Evolutionary conservation across 2,113 vertebrate species (phyloP).

Genomic region (Phyllopteryx taeniolatus): DNA sequence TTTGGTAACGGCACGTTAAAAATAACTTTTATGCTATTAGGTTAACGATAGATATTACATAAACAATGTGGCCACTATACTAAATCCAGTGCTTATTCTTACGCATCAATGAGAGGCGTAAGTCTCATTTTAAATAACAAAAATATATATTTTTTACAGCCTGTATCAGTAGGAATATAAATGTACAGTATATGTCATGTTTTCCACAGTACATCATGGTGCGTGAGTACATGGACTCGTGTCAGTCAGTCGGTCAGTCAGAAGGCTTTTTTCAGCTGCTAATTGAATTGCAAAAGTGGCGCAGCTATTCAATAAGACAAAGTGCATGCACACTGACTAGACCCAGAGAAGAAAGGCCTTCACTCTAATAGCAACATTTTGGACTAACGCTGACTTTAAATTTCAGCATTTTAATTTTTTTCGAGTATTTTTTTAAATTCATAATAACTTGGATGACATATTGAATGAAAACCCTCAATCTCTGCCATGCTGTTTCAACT

Average conservation of each 20-base stretch:
- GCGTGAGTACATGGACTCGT: no score
- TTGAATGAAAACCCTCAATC: constrained; percentile 17
- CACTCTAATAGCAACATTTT: neutral
- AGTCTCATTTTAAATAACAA: no score
- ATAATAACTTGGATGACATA: neutral
- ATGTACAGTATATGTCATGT: no score
- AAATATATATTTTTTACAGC: neutral
- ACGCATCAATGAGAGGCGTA: no score
- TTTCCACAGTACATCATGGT: no score
- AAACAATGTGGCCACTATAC: no score
- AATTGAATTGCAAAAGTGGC: neutral
- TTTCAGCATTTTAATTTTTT: neutral
- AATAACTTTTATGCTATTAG: no score
- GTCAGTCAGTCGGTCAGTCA: neutral
- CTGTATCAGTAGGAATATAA: no score
- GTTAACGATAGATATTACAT: no score
- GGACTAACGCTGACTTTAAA: neutral
- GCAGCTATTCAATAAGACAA: constrained; percentile 1
- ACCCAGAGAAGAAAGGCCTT: neutral
- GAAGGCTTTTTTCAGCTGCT: neutral
- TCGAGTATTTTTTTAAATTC: neutral
- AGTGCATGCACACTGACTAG: neutral
- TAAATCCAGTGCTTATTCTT: no score
- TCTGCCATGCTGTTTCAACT: constrained; percentile 56
- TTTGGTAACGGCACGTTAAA: no score